Evolutionary conservation across 1,140 invertebrate species (phyloP).

Genomic region (Halyomorpha halys): DNA sequence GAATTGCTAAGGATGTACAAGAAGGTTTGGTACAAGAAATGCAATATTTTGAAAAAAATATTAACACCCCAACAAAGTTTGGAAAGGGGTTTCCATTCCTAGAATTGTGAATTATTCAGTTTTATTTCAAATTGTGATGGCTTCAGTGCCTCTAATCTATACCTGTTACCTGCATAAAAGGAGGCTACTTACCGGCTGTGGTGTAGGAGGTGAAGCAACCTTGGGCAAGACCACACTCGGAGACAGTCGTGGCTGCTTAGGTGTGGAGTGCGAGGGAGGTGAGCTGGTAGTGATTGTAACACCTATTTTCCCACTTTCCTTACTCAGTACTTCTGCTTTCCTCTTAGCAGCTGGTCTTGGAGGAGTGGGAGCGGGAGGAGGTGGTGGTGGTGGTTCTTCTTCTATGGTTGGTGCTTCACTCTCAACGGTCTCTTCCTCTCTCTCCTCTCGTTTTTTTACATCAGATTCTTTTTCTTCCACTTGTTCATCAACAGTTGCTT

Average conservation of each 20-base stretch:
- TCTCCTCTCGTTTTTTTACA: constrained; percentile 27
- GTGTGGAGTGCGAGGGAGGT: constrained; percentile 40
- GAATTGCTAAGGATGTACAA: too few relatives aligned
- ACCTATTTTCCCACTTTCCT: constrained; percentile 76
- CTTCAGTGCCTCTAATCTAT: too few relatives aligned
- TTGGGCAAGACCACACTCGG: background rate
- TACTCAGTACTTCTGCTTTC: constrained; percentile 70
- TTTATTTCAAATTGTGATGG: too few relatives aligned
- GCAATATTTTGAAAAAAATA: too few relatives aligned
- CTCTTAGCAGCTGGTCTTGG: constrained; percentile 52
- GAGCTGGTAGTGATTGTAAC: constrained; percentile 73
- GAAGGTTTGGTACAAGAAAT: too few relatives aligned
- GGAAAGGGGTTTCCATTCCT: too few relatives aligned
- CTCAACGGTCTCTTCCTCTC: constrained; percentile 39
- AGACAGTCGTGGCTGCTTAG: constrained; percentile 38
- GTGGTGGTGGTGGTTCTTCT: background rate
- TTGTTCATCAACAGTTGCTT: constrained; percentile 37
- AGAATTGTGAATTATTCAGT: too few relatives aligned
- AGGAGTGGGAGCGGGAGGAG: background rate
- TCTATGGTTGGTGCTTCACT: constrained; percentile 22
- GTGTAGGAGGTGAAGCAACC: constrained; percentile 1
- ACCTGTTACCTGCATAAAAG: too few relatives aligned
- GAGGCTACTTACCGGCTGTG: background rate
- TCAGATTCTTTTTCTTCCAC: constrained; percentile 37
- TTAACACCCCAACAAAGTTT: too few relatives aligned